Conservation (phyloP, 2,888 invertebrate genomes). For the Troglohyphantes excavatus region DNA sequence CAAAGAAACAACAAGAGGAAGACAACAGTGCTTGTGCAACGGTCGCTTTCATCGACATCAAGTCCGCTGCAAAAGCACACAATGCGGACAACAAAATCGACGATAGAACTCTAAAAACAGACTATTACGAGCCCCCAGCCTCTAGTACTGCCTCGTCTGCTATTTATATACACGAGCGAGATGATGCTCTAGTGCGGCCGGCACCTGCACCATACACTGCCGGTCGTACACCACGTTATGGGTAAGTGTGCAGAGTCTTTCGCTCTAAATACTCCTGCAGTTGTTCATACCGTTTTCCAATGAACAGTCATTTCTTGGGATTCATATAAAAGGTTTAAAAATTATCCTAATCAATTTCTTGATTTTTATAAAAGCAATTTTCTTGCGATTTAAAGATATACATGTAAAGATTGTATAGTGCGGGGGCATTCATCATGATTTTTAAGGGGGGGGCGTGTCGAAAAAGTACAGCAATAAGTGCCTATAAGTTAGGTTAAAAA, state of each 20-base stretch:
- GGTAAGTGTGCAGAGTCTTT: constrained; percentile 80
- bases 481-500: no score
- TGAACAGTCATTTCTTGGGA: no score
- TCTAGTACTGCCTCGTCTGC: constrained; percentile 80
- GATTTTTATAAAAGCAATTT: no score
- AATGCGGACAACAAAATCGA: constrained; percentile 94
- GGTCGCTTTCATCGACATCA: constrained; percentile 98
- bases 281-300: no score
- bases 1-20: constrained; percentile 82
- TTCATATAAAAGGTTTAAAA: no score
- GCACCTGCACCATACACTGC: constrained; percentile 79
- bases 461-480: no score
- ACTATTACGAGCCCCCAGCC: constrained; percentile 92
- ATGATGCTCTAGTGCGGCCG: constrained; percentile 77
- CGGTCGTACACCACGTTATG: constrained; percentile 80
- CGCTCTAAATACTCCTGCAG: no score
- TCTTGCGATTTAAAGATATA: no score
- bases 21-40: constrained; percentile 88
- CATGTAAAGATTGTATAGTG: no score
- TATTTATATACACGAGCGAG: constrained; percentile 80
- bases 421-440: no score
- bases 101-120: constrained; percentile 92
- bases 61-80: constrained; percentile 96
- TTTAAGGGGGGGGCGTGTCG: no score
- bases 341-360: no score